Evolutionary conservation across 2,797 vertebrate species (phyloP), one percentile per base, ranked within the genome.

Genomic region (Sitta carolinensis): DNA sequence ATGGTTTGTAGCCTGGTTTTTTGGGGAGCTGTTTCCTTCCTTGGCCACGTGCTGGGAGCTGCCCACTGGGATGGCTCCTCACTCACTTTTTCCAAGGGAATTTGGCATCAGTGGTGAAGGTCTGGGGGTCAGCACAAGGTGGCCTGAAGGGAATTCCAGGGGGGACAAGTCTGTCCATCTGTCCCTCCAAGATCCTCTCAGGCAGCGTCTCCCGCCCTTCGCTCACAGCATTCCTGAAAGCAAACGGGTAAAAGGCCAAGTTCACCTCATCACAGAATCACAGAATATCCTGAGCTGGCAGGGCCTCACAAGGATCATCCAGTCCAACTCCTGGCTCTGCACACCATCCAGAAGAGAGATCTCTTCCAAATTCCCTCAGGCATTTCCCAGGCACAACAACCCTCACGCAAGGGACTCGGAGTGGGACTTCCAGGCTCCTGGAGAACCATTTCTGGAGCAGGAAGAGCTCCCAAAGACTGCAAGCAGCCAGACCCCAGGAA

Each of bases 401-500:
- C 87, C 16, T 0, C 43, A 3, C 2, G 2, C 6, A 21, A 76
- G 7, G 16, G 16, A 52, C 9, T 23, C 0, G 0, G 16, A 50
- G 36, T 5, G 6, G 42, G 32, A 55, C 10, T 42, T 29, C 23
- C 43, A 4, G 4, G 38, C 76, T 54, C 18, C 48, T 70, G 76
- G 57, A 54, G 81, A 82, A 43, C 2, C 47, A 15, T n/a, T 79
- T 16, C n/a, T 75, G 73, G 32, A 30, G 27, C 57, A 34, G 64
- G 18, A 66, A 66, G 66, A 77, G 36, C 30, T 73, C 16, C 73
- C 30, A 21, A 59, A 67, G 5, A 2, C 36, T 5, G 51, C 26
- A 8, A 23, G 23, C 10, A 55, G 11, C 54, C 47, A 27, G 62
- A 45, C 19, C 11, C 4, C 50, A n/a, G 38, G 52, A 8, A 1